These are phyloP conservation scores for Lutraria lutraria DNA, from an alignment of 2,888 invertebrate species.

Conservation along the genomic window DNA sequence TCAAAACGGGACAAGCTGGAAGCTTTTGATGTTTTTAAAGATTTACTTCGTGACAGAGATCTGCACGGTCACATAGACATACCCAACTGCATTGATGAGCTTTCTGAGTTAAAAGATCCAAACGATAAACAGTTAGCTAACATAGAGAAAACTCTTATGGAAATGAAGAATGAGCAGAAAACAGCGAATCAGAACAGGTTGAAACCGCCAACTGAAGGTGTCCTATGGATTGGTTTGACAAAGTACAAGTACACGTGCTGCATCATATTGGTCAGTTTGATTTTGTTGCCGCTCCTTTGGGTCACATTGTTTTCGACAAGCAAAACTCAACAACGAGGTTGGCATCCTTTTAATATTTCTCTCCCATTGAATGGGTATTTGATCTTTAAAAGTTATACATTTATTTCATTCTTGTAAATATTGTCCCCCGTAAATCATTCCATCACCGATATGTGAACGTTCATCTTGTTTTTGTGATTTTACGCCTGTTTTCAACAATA, in stretches of 20 bases:
- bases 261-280: background rate
- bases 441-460: no score
- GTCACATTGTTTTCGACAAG: constrained; percentile 18
- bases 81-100: background rate
- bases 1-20: background rate
- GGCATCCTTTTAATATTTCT: constrained; percentile 2
- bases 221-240: background rate
- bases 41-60: constrained; percentile 19
- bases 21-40: constrained; percentile 30
- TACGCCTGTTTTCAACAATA: no score
- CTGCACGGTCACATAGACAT: background rate
- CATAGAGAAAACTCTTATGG: background rate
- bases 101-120: background rate
- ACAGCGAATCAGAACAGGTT: background rate
- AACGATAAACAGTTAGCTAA: background rate
- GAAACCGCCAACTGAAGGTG: background rate
- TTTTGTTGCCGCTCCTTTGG: constrained; percentile 7
- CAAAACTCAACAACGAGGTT: background rate
- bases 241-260: background rate
- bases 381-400: no score
- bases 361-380: constrained; percentile 5
- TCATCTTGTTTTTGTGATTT: no score
- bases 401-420: no score
- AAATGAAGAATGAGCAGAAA: background rate
- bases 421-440: no score